Conservation (phyloP, 2,888 invertebrate species). For the Eupithecia dodoneata region DNA sequence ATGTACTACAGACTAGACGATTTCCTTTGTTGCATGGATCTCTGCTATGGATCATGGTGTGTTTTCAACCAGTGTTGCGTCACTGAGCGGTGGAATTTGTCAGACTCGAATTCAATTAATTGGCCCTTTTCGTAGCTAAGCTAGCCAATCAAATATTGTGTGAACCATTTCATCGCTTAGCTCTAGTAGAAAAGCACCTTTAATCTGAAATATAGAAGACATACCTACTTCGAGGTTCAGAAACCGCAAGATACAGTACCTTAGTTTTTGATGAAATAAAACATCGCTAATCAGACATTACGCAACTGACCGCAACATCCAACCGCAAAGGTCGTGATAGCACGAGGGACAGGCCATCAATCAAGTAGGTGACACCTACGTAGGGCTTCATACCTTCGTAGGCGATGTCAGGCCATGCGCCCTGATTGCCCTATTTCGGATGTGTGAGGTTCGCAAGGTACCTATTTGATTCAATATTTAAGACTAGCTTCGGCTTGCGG, state of each 20-base stretch:
- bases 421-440: slow-evolving; percentile 47
- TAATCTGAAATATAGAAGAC: neutral
- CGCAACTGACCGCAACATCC: slow-evolving; percentile 36
- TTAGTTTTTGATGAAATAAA: neutral
- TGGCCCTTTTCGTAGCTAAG: neutral
- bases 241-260: neutral
- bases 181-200: neutral
- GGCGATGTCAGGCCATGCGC: slow-evolving; percentile 44
- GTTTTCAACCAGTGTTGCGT: neutral
- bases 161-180: neutral
- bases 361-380: slow-evolving; percentile 32
- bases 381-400: slow-evolving; percentile 36
- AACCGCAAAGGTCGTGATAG: slow-evolving; percentile 45
- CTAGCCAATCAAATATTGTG: neutral
- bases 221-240: neutral
- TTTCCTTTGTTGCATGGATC: neutral
- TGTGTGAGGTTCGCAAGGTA: neutral
- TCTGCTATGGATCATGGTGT: neutral
- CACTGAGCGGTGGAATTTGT: neutral
- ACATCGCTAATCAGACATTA: slow-evolving; percentile 10
- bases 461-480: neutral
- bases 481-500: neutral
- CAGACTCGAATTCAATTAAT: neutral
- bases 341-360: slow-evolving; percentile 30
- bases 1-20: too few species aligned